Evolutionary conservation across 1,140 invertebrate genomes (phyloP).

Genomic region (Galendromus occidentalis): DNA sequence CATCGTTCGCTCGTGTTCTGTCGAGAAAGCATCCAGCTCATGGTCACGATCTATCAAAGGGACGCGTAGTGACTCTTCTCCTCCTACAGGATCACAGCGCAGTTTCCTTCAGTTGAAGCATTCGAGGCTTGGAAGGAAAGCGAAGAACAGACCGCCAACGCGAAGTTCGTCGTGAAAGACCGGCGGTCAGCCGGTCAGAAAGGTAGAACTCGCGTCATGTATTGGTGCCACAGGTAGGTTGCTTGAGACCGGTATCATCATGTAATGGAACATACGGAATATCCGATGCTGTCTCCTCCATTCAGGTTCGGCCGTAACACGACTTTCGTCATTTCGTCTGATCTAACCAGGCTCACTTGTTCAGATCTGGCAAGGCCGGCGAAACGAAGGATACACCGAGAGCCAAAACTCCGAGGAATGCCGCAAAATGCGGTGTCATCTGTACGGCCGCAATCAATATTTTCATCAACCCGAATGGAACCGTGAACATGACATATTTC

Average conservation of each 20-base stretch:
- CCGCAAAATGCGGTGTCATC: background rate
- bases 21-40: too few species aligned
- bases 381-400: too few species aligned
- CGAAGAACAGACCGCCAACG: background rate
- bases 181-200: background rate
- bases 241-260: too few species aligned
- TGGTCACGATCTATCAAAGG: too few species aligned
- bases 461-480: background rate
- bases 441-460: background rate
- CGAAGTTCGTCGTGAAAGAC: background rate
- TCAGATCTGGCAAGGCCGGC: background rate
- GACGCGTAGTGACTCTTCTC: too few species aligned
- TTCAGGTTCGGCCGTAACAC: too few species aligned
- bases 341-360: background rate
- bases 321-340: too few species aligned
- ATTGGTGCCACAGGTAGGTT: background rate
- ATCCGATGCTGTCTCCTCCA: too few species aligned
- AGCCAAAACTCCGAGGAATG: too few species aligned
- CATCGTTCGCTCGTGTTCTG: too few species aligned
- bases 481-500: constrained; percentile 1
- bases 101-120: background rate
- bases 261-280: too few species aligned
- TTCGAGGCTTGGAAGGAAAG: background rate
- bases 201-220: background rate
- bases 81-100: background rate